Percentiles rank a stretch among this genome's conserved stretches.
These are phyloP conservation scores for Fopius arisanus DNA, from an alignment of 1,140 invertebrate genomes.

Conservation along the genomic window DNA sequence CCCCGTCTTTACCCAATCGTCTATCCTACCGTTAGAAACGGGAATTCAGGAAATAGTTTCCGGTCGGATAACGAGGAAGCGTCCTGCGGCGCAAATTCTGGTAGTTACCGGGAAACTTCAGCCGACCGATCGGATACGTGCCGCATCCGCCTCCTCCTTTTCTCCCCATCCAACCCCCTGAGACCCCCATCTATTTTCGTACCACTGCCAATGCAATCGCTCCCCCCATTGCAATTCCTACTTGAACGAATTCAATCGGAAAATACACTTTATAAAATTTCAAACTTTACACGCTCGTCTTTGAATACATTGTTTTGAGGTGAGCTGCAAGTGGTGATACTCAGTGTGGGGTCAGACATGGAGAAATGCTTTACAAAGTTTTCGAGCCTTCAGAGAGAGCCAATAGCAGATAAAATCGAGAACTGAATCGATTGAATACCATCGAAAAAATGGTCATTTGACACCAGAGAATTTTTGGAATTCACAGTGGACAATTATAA, in stretches of 20 bases:
- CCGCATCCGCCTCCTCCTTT: conserved; percentile 14
- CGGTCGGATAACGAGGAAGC: conserved; percentile 29
- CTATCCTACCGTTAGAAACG: conserved; percentile 5
- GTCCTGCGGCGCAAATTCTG: conserved; percentile 31
- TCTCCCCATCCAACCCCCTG: neutral
- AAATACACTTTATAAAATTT: conserved; percentile 25
- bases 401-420: too few relatives aligned
- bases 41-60: conserved; percentile 35
- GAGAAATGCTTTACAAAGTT: too few relatives aligned
- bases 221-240: neutral
- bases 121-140: conserved; percentile 33
- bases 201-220: neutral
- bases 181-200: neutral
- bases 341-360: too few relatives aligned
- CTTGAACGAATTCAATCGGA: conserved; percentile 23
- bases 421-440: too few relatives aligned
- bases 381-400: too few relatives aligned
- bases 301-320: neutral
- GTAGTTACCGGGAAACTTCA: conserved; percentile 34
- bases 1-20: neutral
- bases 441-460: too few relatives aligned
- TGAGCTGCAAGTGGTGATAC: neutral
- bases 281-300: conserved; percentile 24
- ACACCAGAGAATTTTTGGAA: too few relatives aligned
- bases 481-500: too few relatives aligned